phyloP scores from a whole-genome alignment of 2,797 vertebrate species.

The Manis pentadactyla region DNA sequence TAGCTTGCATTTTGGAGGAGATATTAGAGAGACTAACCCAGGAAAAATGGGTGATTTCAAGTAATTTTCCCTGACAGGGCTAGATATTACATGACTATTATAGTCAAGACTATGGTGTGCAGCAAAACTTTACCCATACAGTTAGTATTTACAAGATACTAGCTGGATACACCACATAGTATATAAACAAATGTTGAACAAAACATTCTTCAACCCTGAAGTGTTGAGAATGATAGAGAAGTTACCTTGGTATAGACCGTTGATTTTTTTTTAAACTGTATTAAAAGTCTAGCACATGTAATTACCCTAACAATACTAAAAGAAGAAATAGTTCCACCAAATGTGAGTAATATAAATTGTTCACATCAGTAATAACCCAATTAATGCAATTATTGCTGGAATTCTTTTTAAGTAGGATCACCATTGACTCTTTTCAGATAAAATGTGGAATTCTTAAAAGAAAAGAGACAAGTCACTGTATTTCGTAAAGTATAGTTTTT shows the following conservation, averaged over 20 bases:
- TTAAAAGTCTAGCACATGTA: background rate
- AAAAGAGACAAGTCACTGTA: background rate
- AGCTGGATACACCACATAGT: background rate
- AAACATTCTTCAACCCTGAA: too few species aligned
- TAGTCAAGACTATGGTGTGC: background rate
- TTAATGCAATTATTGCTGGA: conserved; percentile 31
- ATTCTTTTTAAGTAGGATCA: conserved; percentile 43
- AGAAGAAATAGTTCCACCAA: background rate
- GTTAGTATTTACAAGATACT: background rate
- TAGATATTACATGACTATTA: background rate
- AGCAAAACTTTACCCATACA: background rate
- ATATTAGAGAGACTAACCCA: background rate
- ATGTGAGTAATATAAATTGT: background rate
- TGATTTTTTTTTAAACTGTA: too few species aligned
- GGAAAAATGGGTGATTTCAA: background rate
- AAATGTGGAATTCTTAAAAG: background rate
- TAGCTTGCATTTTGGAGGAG: background rate
- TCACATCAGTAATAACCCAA: background rate
- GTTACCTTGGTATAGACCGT: too few species aligned
- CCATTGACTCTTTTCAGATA: conserved; percentile 29
- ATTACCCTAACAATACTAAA: background rate
- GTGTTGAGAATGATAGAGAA: background rate
- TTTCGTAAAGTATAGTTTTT: conserved; percentile 22
- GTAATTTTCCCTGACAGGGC: background rate
- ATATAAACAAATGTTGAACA: background rate